Base-by-base conservation (phyloP, 2,113 vertebrate species). In the Nannospalax galili region DNA sequence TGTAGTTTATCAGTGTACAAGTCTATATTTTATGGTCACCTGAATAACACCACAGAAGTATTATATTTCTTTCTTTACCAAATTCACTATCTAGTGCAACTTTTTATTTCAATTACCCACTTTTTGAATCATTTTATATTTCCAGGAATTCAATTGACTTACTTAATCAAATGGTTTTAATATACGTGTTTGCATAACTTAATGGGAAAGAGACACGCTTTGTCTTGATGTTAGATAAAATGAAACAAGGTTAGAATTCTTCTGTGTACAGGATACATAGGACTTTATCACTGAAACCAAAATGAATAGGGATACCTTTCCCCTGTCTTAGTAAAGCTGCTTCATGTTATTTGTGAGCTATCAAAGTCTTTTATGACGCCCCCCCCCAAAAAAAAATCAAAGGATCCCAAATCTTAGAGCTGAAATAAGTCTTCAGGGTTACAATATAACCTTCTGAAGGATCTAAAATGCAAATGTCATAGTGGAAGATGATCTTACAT, bases 81-180 rank as follows among this genome's bases (percentile, higher is more conserved):
- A 42, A 85, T 17, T 45, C 26, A 89, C 40, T 26, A 92, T 94
- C 94, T 96, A 16, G 28, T 42, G 2, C 17, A 42, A 0, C 0
- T 84, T 84, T 96, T 91, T 92, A 84, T 86, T 78, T 88, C 28
- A 94, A n/a, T 60, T 95, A 62, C 10, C 56, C 7, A 91, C 56
- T 84, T 95, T 80, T 82, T 96, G 2, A 24, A 93, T 79, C 45
- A 89, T 67, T 88, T 16, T 40, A 69, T 72, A 75, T 75, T 91
- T 72, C 12, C 70, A 72, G 16, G 1, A 94, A 84, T 81, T 78
- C 67, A 92, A 81, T 94, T 80, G 93, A 95, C 19, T 30, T 80
- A 72, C 14, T 0, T 12, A 56, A 92, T 73, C 22, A 1, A 40
- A 85, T 92, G 64, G 0, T 52, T 97, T 95, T 95, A 24, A 64